Percentiles rank a stretch among this genome's conserved stretches.
These are phyloP conservation scores for Mastigias papua DNA, from an alignment of 30 jellyfish, hydroid and myxozoan species.

Conservation along the genomic window DNA sequence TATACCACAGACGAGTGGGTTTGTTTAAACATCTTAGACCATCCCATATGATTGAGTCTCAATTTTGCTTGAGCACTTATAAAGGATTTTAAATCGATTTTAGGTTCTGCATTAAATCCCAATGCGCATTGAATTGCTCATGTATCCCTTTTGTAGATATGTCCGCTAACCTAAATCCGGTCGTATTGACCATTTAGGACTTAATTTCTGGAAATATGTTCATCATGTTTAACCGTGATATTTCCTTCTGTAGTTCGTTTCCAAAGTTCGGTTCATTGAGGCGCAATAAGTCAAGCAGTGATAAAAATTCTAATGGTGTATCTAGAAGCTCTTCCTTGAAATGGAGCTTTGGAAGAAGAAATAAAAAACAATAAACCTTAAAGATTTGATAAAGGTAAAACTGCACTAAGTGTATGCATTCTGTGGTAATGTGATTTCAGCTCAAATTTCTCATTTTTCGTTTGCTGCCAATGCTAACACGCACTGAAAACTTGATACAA, in stretches of 20 bases:
- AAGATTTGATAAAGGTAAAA: slow-evolving; percentile 42
- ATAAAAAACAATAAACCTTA: slow-evolving; percentile 62
- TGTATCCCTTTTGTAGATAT: too few species aligned
- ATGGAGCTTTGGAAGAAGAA: slow-evolving; percentile 85
- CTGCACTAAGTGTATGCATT: slow-evolving; percentile 25
- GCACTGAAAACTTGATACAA: neutral
- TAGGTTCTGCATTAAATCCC: too few species aligned
- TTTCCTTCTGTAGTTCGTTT: slow-evolving; percentile 79
- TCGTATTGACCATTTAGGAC: neutral
- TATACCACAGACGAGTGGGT: too few species aligned
- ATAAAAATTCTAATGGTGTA: slow-evolving; percentile 70
- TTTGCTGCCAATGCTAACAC: neutral
- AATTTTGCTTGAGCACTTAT: too few species aligned
- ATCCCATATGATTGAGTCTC: too few species aligned
- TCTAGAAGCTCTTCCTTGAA: slow-evolving; percentile 82
- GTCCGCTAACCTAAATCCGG: too few species aligned
- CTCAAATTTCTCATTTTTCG: neutral
- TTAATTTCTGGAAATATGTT: neutral
- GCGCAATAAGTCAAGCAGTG: slow-evolving; percentile 78
- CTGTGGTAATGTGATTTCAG: neutral
- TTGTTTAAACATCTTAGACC: too few species aligned
- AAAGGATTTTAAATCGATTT: too few species aligned
- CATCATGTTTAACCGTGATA: slow-evolving; percentile 19
- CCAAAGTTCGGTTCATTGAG: slow-evolving; percentile 81
- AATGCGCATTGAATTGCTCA: too few species aligned